Conservation (phyloP, 1,140 invertebrate species). For the Listronotus bonariensis region DNA sequence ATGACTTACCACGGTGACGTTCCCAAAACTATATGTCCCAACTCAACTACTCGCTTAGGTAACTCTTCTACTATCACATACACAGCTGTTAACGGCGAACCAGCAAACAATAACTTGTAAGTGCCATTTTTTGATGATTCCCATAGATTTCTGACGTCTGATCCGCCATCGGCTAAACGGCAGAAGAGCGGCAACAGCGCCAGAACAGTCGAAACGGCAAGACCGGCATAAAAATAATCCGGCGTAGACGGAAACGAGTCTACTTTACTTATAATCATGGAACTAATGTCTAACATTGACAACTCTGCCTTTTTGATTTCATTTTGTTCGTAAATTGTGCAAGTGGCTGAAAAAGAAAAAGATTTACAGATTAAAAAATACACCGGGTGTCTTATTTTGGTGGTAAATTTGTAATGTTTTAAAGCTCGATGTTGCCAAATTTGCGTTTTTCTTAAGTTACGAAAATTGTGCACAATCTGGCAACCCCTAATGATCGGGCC, state of each 20-base stretch:
- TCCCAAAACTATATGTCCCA: constrained; percentile 18
- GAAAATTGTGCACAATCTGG: no score
- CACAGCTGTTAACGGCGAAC: constrained; percentile 10
- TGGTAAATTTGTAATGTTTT: no score
- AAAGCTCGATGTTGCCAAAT: no score
- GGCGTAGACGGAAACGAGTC: constrained; percentile 80
- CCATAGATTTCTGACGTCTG: constrained; percentile 20
- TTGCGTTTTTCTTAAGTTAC: no score
- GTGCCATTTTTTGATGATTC: constrained; percentile 21
- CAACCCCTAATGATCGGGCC: no score
- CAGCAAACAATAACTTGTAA: constrained; percentile 8
- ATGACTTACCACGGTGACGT: constrained; percentile 22
- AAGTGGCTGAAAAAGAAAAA: constrained; percentile 75
- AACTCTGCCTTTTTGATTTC: constrained; percentile 91
- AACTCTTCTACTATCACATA: constrained; percentile 19
- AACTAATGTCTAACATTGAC: constrained; percentile 91
- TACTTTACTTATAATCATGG: constrained; percentile 87
- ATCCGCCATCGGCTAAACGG: constrained; percentile 15
- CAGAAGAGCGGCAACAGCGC: constrained; percentile 60
- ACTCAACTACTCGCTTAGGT: constrained; percentile 10
- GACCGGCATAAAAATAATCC: constrained; percentile 80
- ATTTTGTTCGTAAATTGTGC: constrained; percentile 89
- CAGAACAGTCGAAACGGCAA: constrained; percentile 62
- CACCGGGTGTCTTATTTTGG: no score
- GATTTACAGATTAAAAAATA: no score